Base-by-base conservation (phyloP, 1,140 invertebrate species). In the Colletes gigas region DNA sequence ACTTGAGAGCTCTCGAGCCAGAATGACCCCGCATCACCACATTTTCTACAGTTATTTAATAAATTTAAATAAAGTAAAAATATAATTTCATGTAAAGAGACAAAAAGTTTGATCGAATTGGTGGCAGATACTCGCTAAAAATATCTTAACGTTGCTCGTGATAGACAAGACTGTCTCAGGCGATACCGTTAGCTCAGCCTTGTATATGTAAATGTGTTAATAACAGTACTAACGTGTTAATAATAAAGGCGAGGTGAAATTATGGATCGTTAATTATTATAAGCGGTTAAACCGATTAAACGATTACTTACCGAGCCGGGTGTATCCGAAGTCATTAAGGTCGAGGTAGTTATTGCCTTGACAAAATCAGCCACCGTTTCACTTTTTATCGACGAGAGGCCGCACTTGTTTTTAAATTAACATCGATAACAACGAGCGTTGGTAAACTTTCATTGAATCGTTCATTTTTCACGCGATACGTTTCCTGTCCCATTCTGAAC, bases 281-380 rank as follows among this genome's bases (percentile, higher is more conserved):
- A 21, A 52, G 21, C 65, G 60, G 70, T 79, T 84, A 79, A 76
- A 47, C 19, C 76, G 71, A 85, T 85, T 70, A 74, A 85, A 76
- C 74, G 84, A 82, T 85, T 85, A 85, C 83, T 85, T 79, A 85
- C 83, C 79, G 83, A 70, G 62, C 76, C 69, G 63, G 69, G 67
- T 69, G 78, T 59, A 66, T 76, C 73, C 63, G 57, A 57, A 70
- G 72, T 77, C 78, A 83, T 85, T 78, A 82, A 85, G 47, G 65
- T 66, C 63, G 67, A 65, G 83, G 63, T 85, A 85, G 85, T 85
- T 85, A 76, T 76, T 54, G 66, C 69, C 65, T 17, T 39, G 50
- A 67, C 60, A 47, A 78, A 17, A 77, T 72, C 82, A 44, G 41
- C 30, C 71, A 68, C 73, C 54, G 65, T 68, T 60, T 59, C 81